Base-by-base conservation (phyloP, 2,113 vertebrate species). In the Semnornis frantzii region DNA sequence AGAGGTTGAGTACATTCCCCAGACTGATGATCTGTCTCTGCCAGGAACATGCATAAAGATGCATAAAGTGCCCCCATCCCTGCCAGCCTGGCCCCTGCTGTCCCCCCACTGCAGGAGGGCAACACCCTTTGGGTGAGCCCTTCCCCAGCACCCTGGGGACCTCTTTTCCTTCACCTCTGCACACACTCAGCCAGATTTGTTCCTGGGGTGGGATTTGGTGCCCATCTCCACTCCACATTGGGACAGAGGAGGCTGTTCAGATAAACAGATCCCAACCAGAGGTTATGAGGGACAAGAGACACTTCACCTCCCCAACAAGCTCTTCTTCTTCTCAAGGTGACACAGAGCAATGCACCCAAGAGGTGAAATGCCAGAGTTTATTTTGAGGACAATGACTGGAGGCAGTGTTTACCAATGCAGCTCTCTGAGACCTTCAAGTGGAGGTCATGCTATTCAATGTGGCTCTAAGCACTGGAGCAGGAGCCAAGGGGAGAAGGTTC, bases 151-250 rank as follows among this genome's bases (percentile, higher is more conserved):
- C 8, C 39, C 10, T 2, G 0, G 57, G 75, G 42, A 24, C 33
- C 46, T 68, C 9, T 39, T 12, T 23, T 28, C 34, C 23, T 16
- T 68, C n/a, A n/a, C 14, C 63, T 20, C 74, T 44, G 25, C 52
- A 28, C 37, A 44, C 54, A 8, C 24, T 5, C 59, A 20, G 44
- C 15, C 24, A 4, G 62, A 63, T 31, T 48, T 5, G 3, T 72
- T 60, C 37, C 6, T 0, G 0, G 19, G 15, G 11, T 2, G 2
- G 20, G 6, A 44, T 37, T 73, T 0, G 0, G 14, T 14, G 39
- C 33, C 30, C 62, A 34, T 39, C n/a, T 12, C 34, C 0, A 3
- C 24, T 55, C 9, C 13, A 28, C 39, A 48, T 71, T 0, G 1
- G 54, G 78, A 59, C 54, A 44, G 57, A 55, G 0, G 6, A 77